These are phyloP conservation scores for Fringilla coelebs DNA, from an alignment of 2,797 vertebrate genomes.

Conservation along the genomic window DNA sequence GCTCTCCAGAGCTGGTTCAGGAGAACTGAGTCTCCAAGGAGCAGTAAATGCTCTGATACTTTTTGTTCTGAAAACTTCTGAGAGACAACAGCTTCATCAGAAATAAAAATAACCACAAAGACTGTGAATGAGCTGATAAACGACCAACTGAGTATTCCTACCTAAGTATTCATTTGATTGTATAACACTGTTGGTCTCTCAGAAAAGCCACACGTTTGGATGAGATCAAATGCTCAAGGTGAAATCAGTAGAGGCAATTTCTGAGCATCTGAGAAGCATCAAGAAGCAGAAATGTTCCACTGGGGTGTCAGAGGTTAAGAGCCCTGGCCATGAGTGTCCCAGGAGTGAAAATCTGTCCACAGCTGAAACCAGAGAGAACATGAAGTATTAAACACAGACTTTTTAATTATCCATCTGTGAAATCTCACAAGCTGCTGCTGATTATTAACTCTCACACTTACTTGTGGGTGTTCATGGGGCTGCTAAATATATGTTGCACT, in stretches of 20 bases:
- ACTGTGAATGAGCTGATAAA: not conserved
- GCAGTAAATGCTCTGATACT: not conserved
- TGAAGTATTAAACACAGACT: not conserved
- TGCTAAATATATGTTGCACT: not conserved
- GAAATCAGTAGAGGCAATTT: not conserved
- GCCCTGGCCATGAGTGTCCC: not conserved
- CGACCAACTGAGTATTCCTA: not conserved
- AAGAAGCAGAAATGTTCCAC: not conserved
- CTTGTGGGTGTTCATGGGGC: not conserved
- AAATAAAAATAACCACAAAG: not conserved
- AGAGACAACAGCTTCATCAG: not conserved
- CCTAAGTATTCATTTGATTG: not conserved
- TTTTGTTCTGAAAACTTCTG: not conserved
- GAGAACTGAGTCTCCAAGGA: not conserved
- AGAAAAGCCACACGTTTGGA: not conserved
- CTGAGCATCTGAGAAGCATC: not conserved
- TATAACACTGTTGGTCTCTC: not conserved
- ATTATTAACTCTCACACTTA: not conserved
- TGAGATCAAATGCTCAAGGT: not conserved
- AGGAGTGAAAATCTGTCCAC: not conserved
- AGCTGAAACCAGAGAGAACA: not conserved
- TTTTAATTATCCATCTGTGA: not conserved
- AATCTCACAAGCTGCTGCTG: not conserved
- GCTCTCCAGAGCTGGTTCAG: not conserved
- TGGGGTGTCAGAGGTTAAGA: not conserved